Conservation (phyloP, 2,797 vertebrate genomes). For the Eospalax fontanierii region DNA sequence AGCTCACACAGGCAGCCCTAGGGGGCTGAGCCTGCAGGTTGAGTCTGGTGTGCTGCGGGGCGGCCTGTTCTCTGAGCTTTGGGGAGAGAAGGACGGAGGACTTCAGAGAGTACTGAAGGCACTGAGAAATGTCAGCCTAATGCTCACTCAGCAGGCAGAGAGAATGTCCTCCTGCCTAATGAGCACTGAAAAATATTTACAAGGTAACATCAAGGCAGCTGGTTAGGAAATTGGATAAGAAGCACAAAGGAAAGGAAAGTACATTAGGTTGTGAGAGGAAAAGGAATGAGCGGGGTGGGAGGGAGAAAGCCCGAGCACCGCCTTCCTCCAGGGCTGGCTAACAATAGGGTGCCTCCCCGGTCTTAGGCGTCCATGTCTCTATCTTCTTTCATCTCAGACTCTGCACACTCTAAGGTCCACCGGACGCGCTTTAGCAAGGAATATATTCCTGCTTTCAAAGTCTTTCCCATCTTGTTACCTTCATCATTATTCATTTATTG, state of each 20-base stretch:
- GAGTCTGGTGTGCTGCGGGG: background rate
- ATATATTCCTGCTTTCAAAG: background rate
- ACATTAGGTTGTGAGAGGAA: constrained; percentile 7
- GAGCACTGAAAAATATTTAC: constrained; percentile 66
- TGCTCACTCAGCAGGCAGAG: background rate
- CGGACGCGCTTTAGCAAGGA: background rate
- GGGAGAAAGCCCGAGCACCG: background rate
- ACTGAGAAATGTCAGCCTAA: constrained; percentile 47
- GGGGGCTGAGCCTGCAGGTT: background rate
- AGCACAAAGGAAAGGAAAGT: background rate
- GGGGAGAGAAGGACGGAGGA: background rate
- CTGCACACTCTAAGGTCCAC: accelerated
- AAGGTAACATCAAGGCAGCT: constrained; percentile 61
- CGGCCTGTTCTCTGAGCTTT: background rate
- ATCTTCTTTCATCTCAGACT: background rate
- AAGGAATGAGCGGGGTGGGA: background rate
- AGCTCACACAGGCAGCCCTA: background rate
- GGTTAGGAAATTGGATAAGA: constrained; percentile 45
- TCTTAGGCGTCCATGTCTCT: background rate
- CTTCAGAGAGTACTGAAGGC: background rate
- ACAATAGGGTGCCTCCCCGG: background rate
- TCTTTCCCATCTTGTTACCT: background rate
- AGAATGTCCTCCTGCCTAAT: constrained; percentile 39
- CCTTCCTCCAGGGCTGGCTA: background rate
- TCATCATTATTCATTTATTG: constrained; percentile 14